These are phyloP conservation scores for Amphiduros pacificus DNA, from an alignment of 2,888 invertebrate genomes.

Conservation along the genomic window DNA sequence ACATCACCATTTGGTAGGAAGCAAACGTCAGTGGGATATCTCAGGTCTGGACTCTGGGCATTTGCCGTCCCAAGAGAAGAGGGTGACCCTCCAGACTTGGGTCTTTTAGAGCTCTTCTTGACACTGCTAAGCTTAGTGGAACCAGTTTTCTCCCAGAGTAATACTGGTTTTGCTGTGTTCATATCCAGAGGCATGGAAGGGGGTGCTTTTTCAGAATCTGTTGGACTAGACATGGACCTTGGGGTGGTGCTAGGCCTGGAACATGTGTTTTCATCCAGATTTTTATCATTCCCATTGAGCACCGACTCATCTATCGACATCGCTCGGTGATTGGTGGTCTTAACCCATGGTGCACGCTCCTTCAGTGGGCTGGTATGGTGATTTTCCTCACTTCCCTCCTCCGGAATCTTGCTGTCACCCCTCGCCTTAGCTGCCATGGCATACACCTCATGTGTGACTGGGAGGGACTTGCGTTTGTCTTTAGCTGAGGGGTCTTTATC, in stretches of 20 bases:
- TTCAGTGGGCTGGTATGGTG: neutral
- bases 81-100: neutral
- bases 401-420: neutral
- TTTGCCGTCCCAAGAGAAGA: neutral
- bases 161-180: neutral
- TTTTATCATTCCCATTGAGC: neutral
- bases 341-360: neutral
- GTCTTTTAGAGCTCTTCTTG: neutral
- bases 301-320: neutral
- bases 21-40: constrained; percentile 12
- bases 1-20: constrained; percentile 8
- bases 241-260: neutral
- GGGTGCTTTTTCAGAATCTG: neutral
- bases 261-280: neutral
- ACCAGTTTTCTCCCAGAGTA: neutral
- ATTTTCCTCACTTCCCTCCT: neutral
- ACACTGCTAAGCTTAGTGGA: neutral
- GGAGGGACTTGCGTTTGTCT: neutral
- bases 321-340: neutral
- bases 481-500: neutral
- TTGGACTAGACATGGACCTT: neutral
- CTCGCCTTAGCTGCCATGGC: neutral
- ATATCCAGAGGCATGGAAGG: neutral
- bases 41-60: constrained; percentile 7
- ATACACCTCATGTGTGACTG: neutral